A percentile compares a stretch with the other conserved stretches of the same genome.
Conservation (phyloP, 2,113 vertebrate genomes). For the Gymnogyps californianus region DNA sequence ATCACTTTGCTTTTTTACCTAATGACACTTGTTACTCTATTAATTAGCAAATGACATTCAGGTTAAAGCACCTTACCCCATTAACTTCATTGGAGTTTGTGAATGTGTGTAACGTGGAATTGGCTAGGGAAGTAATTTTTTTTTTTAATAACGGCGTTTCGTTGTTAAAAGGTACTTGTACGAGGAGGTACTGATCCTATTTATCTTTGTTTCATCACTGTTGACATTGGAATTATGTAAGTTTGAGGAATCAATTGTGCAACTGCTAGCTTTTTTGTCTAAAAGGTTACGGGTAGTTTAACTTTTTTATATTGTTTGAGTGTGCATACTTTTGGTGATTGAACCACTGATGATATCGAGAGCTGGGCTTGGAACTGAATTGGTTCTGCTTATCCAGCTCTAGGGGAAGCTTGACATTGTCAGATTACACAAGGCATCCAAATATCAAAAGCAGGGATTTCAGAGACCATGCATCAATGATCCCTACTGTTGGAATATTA, state of each 20-base stretch:
- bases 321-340: not conserved
- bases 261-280: not conserved
- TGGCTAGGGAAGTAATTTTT: not conserved
- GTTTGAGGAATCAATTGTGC: not conserved
- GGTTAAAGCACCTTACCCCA: not conserved
- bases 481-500: not conserved
- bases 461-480: accelerated
- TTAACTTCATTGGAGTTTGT: not conserved
- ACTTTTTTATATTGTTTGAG: not conserved
- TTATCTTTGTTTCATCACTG: slow-evolving; percentile 19
- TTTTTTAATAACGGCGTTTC: not conserved
- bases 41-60: not conserved
- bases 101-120: accelerated
- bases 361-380: not conserved
- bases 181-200: not conserved
- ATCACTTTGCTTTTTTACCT: not conserved
- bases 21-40: not conserved
- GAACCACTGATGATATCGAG: not conserved
- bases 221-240: not conserved
- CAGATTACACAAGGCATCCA: not conserved
- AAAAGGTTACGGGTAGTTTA: not conserved
- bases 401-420: not conserved
- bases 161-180: not conserved
- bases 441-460: not conserved
- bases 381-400: not conserved